Base-by-base conservation (phyloP, 2,113 vertebrate species). In the Blennius ocellaris region DNA sequence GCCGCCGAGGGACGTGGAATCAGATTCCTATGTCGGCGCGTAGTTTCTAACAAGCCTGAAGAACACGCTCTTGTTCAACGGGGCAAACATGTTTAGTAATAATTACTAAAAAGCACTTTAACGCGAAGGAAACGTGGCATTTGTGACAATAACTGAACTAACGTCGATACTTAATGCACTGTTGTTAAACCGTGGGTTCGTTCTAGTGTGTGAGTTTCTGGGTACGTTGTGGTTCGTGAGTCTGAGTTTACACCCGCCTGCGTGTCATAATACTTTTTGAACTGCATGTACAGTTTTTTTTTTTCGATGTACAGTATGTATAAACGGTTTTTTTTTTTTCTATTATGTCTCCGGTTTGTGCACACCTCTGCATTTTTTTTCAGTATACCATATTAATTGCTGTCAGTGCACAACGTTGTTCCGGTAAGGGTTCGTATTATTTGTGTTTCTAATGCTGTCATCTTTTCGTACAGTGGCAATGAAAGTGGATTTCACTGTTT, bases 21-120 rank as follows among this genome's bases (percentile, higher is more conserved):
- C 37, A 71, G 21, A 30, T 30, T 81, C 56, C 74, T 64, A 52
- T 37, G 64, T 78, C n/a, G n/a, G n/a, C n/a, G n/a, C n/a, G 43
- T 53, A 55, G 63, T 81, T 57, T 78, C 76, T 89, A 87, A 88
- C 86, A 83, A 30, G 21, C 21, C n/a, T n/a, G 4, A 4, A 30
- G 4, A 30, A 80, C 70, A 62, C 73, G 36, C 63, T 69, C 65
- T 66, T 47, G 44, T 73, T n/a, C 51, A 60, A 54, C 50, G 36
- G 40, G 53, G 8, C 44, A 69, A 43, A 66, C 9, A 76, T 73
- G 37, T 84, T 80, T 73, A 73, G 81, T 90, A 88, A 89, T 82
- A 76, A 76, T 58, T 91, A 93, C 92, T 94, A 94, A 93, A 93
- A 93, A 88, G 92, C 93, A 94, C 92, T 94, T 93, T 92, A 92